These are phyloP conservation scores for Anguilla pacifica DNA, from an alignment of 2,797 vertebrate species.

Conservation along the genomic window DNA sequence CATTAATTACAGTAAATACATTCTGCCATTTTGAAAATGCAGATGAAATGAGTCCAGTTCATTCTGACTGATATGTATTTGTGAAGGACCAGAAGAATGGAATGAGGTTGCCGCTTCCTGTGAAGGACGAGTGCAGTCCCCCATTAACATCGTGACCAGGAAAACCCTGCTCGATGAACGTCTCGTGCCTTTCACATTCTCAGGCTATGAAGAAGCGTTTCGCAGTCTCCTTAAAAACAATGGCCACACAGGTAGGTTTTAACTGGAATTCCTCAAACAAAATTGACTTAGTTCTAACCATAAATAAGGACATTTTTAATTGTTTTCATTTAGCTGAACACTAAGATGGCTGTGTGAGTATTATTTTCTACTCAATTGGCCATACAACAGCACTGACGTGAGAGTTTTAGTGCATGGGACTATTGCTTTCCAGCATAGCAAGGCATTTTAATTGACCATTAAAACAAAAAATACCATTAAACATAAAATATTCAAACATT, in stretches of 20 bases:
- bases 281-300: neutral
- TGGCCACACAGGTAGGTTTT: constrained; percentile 78
- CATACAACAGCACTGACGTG: no score
- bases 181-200: constrained; percentile 72
- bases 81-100: constrained; percentile 77
- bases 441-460: no score
- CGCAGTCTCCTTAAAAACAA: constrained; percentile 71
- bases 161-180: constrained; percentile 55
- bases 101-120: constrained; percentile 41
- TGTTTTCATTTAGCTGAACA: neutral
- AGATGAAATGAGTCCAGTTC: neutral
- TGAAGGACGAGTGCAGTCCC: constrained; percentile 73
- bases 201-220: constrained; percentile 71
- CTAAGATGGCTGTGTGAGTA: neutral
- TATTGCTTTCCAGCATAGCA: neutral
- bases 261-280: neutral
- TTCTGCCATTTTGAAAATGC: neutral
- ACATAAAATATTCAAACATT: neutral
- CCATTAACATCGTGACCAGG: constrained; percentile 81
- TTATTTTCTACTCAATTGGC: neutral
- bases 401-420: no score
- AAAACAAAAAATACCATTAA: neutral
- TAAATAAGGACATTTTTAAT: neutral
- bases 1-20: no score
- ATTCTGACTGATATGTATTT: constrained; percentile 7